Base-by-base conservation (phyloP, 2,888 invertebrate species). In the Griposia aprilina region DNA sequence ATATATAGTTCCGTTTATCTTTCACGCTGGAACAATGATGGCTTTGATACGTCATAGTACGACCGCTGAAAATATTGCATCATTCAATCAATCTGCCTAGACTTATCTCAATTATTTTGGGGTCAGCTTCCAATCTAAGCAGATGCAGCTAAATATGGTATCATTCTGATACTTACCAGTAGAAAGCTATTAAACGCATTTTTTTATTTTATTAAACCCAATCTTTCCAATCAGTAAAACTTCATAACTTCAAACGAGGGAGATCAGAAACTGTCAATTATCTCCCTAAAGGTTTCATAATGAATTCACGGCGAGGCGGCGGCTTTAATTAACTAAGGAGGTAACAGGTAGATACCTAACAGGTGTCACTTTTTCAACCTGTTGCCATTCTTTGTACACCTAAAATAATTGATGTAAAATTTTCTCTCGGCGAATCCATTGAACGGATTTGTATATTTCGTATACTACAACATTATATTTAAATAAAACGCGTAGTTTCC, bases 331-430 rank as follows among this genome's bases (percentile, higher is more conserved):
- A 78, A 66, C 15, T 78, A 30, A 48, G 23, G 20, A 77, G 63
- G 71, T 83, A 85, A 68, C 62, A 20, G 66, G 26, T 36, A 80
- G 60, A 30, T 41, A 81, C 52, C 69, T 63, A 81, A 82, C 82
- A 68, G 86, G 74, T 86, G 67, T 36, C 70, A 23, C 30, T 70
- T 65, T 77, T 63, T 57, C 66, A 63, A 86, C 83, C 86, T 83
- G 86, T 83, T 83, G 83, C 86, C 50, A 55, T 11, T n/a, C 78
- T 60, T 74, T 66, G 59, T 23, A 15, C 36, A 60, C 77, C 66
- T 48, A 20, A 15, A 73, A 66, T 76, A 76, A 45, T 76, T 3
- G 23, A 60, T 36, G 45, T 36, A 41, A 59, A 60, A 63, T 74
- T 63, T 20, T 13, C 41, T 82, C 11, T n/a, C 6, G 20, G 17